Base-by-base conservation (phyloP, 2,888 invertebrate species). In the Tipula lateralis region DNA sequence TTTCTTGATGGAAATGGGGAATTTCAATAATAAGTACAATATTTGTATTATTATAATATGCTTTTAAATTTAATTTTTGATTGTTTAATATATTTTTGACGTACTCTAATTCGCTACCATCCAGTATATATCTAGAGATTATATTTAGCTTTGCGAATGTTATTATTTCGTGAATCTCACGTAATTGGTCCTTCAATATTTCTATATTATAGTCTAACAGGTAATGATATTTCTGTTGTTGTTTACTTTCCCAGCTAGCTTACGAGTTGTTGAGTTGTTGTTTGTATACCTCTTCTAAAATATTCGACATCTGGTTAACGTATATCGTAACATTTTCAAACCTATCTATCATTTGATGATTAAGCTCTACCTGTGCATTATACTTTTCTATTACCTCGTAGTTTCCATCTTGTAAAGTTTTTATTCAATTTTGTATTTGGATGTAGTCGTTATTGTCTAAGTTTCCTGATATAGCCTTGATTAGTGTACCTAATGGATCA, bases 321-420 rank as follows among this genome's bases (percentile, higher is more conserved):
- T 81, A 29, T 81, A 1, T 81, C 29, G 81, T 81, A 81, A 29
- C 80, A 13, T 29, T 81, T 81, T 81, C 81, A 2, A 81, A 81
- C 81, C 81, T 81, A 81, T 81, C 81, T 81, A 81, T 81, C 81
- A 81, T 81, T 81, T 81, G 81, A 12, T 81, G 29, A 81, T 81
- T 81, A 1, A 81, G 81, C 5, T 81, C 81, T 4, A 81, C 81
- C 2, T 80, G 80, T 80, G 16, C 1, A 29, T 81, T 81, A 29
- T 1, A 81, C 0, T 81, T 81, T 81, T 81, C 81, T 81, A 29
- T 2, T 81, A 81, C 81, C 2, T 0, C 81, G 29, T 13, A 80
- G 29, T 29, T 81, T 29, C 81, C 29, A 29, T 81, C 29, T 81
- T 81, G 29, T 36, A 36, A 36, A 36, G 2, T 1, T 36, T 36